Evolutionary conservation across 2,888 invertebrate genomes (phyloP), one percentile per base, ranked within the genome.

Genomic region (Diarsia rubi): DNA sequence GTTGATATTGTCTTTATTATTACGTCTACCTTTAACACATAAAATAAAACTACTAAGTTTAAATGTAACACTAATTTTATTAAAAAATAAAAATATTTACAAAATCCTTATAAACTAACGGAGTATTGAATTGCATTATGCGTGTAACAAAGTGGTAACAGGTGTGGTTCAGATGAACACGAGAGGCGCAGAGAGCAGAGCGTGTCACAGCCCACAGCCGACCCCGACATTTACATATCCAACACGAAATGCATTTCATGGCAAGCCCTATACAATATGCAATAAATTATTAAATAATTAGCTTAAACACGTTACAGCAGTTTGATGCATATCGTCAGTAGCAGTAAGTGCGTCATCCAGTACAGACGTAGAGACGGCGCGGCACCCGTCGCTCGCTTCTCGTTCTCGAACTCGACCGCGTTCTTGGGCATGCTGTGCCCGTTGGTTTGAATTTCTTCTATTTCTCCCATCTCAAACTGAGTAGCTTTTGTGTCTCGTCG

Each of bases 51-150:
- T 79, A 69, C 75, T 77, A 0, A 57, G 3, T 78, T 70, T 82
- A 89, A 89, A 90, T 88, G 88, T 89, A 91, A 89, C 82, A 87
- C 92, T 92, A 92, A 82, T 84, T 90, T 91, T 91, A 90, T 90
- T 90, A 88, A 88, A 78, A 37, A 81, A 81, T 84, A 92, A 92
- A 94, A 93, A 93, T 96, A 96, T 96, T 94, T 96, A 96, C 96
- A 96, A 95, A 93, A 92, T 85, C 83, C 92, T 93, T 93, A 91
- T 88, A 85, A 78, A 88, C 92, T 95, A 95, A 90, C 87, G 93
- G 95, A 96, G 95, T 96, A 95, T 95, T 95, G 93, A 95, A 94
- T 94, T 94, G 93, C 94, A 92, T 92, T 88, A 91, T 89, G 91
- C 90, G 89, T 89, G 89, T 88, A 88, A 78, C 71, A 81, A 88